Conservation (phyloP, 2,888 invertebrate genomes). For the Atrina japonica region DNA sequence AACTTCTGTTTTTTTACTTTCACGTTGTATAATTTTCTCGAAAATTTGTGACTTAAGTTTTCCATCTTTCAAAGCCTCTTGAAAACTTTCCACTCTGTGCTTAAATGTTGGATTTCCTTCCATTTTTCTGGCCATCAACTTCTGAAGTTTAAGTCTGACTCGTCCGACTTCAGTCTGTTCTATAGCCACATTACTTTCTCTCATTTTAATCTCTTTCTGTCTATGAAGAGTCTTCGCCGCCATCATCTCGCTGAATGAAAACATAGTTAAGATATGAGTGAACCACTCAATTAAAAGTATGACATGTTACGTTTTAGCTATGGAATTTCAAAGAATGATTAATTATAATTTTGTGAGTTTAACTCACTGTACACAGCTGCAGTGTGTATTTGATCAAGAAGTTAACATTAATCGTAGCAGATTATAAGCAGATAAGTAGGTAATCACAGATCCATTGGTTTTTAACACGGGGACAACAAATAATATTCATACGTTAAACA, state of each 20-base stretch:
- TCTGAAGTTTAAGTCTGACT: slow-evolving; percentile 65
- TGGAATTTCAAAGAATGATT: no score
- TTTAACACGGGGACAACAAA: no score
- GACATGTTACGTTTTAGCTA: neutral
- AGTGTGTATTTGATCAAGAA: no score
- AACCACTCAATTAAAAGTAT: no score
- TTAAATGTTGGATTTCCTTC: slow-evolving; percentile 62
- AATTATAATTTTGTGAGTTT: no score
- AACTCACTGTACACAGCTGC: no score
- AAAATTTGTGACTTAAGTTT: slow-evolving; percentile 8
- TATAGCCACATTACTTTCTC: slow-evolving; percentile 59
- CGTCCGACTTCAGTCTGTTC: slow-evolving; percentile 72
- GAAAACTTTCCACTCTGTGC: slow-evolving; percentile 55
- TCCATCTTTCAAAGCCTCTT: slow-evolving; percentile 31
- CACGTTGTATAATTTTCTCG: slow-evolving; percentile 2
- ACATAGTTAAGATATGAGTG: no score
- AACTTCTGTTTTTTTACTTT: neutral
- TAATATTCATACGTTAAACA: neutral
- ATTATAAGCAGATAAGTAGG: no score
- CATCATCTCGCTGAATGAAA: slow-evolving; percentile 75
- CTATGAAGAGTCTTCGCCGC: slow-evolving; percentile 70
- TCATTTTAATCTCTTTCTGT: slow-evolving; percentile 65
- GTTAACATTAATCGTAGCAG: no score
- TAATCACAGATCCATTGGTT: no score
- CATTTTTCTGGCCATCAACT: slow-evolving; percentile 66